Evolutionary conservation across 1,140 invertebrate genomes (phyloP), one percentile per base, ranked within the genome.

Genomic region (Hermetia illucens): DNA sequence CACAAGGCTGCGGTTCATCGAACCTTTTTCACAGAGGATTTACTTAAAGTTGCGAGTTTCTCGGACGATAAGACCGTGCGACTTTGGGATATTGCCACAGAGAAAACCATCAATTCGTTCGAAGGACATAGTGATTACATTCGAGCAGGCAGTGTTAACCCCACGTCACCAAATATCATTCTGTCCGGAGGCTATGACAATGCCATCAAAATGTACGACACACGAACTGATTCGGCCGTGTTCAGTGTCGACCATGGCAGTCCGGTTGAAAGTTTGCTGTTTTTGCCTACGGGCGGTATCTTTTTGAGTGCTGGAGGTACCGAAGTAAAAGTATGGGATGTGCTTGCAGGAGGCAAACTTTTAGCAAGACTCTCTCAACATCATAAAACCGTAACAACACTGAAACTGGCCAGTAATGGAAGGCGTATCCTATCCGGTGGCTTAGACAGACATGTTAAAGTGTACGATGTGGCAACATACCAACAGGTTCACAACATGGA

Each of bases 161-260:
- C 79, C 6, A 66, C 79, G 22, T 77, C 80, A 5, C 68, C 76
- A 24, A 74, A 87, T 52, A 72, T 88, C 39, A 65, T 89, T 36
- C 50, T 89, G 32, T 88, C 83, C 4, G 94, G 92, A 27, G 80
- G 86, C n/a, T 97, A 97, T 64, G 94, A 98, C 64, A 81, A 89
- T 57, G 78, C 71, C 38, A 75, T 95, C 1, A 82, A 85, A 53
- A 66, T 98, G 60, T 97, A 82, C 68, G 94, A 98, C 61, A 73
- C 74, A 8, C 68, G 93, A 50, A 76, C 72, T 2, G 70, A 72
- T 46, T 70, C 74, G 45, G 73, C 77, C 43, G 68, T 82, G 16
- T 61, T 84, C 29, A 75, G 66, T 20, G 77, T 96, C 5, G 76
- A 94, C 55, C 91, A 96, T 65, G 89, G 82, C 33, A 71, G 75